These are phyloP conservation scores for Euglossa dilemma DNA, from an alignment of 1,140 invertebrate genomes.

Conservation along the genomic window DNA sequence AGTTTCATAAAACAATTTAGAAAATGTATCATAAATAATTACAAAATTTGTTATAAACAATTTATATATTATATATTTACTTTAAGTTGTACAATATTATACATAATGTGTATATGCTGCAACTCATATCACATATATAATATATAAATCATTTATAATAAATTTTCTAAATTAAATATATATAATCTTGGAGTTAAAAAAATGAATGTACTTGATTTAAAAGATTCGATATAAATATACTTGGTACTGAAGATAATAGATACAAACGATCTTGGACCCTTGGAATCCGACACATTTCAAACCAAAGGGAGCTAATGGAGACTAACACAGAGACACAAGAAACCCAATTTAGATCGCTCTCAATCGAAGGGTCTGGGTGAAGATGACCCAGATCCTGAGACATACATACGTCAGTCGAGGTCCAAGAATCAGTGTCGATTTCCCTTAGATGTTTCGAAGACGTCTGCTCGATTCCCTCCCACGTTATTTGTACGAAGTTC, in stretches of 20 bases:
- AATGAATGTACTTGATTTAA: neutral
- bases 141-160: too few relatives aligned
- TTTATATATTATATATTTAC: too few relatives aligned
- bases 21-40: too few relatives aligned
- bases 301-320: neutral
- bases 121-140: too few relatives aligned
- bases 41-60: too few relatives aligned
- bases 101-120: too few relatives aligned
- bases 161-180: too few relatives aligned
- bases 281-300: neutral
- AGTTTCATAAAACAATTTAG: too few relatives aligned
- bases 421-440: neutral
- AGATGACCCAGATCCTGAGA: neutral
- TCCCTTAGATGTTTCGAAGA: neutral
- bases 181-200: neutral
- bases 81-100: too few relatives aligned
- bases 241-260: neutral
- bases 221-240: neutral
- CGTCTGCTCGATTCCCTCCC: too few relatives aligned
- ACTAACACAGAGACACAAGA: neutral
- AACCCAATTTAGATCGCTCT: conserved; percentile 6
- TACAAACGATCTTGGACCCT: neutral
- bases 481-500: neutral
- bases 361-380: neutral
- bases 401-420: neutral